Conservation (phyloP, 2,797 vertebrate genomes). For the Scarus forsteni region DNA sequence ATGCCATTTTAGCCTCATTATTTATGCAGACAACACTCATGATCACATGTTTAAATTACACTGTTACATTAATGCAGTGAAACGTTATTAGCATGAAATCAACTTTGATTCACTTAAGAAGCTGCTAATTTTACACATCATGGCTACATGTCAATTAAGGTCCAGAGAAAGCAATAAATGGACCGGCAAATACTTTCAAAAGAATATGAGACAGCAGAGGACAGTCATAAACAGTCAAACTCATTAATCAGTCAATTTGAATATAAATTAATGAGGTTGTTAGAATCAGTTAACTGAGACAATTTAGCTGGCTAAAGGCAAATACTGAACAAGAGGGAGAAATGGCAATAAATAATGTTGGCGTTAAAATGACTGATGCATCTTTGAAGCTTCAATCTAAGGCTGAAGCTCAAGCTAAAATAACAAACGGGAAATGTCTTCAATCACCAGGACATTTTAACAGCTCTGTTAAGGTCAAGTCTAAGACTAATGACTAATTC, state of each 20-base stretch:
- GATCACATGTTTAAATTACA: conserved; percentile 1
- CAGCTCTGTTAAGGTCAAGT: too few relatives aligned
- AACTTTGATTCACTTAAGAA: neutral
- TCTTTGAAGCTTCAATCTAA: too few relatives aligned
- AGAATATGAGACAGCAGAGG: neutral
- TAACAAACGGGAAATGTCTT: too few relatives aligned
- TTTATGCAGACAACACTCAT: neutral
- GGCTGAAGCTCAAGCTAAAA: too few relatives aligned
- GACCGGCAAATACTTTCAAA: neutral
- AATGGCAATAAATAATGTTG: neutral
- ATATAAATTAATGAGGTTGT: neutral
- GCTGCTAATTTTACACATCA: neutral
- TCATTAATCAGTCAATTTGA: too few relatives aligned
- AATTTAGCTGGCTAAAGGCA: neutral
- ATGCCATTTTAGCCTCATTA: neutral
- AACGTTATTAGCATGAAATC: neutral
- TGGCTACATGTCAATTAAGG: neutral
- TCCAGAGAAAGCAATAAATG: neutral
- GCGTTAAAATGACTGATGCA: too few relatives aligned
- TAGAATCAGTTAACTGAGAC: too few relatives aligned
- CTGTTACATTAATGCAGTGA: neutral
- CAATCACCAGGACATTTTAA: too few relatives aligned
- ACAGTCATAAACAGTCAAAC: neutral
- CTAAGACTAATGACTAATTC: too few relatives aligned
- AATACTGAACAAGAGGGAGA: neutral